Evolutionary conservation across 2,113 vertebrate species (phyloP).

Genomic region (Myanophis thanlyinensis): DNA sequence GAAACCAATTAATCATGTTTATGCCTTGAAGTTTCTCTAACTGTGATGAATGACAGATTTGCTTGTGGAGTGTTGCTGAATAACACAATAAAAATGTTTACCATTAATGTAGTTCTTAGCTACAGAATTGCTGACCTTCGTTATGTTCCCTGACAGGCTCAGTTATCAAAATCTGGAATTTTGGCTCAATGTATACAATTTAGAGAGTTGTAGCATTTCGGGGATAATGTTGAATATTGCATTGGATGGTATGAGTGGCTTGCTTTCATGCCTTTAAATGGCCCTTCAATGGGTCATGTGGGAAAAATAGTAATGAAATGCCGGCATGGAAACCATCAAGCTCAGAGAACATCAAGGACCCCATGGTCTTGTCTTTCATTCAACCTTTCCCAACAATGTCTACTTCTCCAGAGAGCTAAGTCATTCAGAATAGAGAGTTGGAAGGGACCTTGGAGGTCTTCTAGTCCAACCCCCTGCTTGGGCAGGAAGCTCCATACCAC

Average conservation of each 20-base stretch:
- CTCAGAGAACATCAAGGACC: neutral
- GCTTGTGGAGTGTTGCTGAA: slow-evolving; percentile 61
- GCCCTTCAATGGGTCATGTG: neutral
- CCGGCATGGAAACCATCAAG: neutral
- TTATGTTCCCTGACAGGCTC: slow-evolving; percentile 59
- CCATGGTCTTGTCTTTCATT: neutral
- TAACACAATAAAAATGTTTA: slow-evolving; percentile 61
- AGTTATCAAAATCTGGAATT: slow-evolving; percentile 63
- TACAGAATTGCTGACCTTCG: slow-evolving; percentile 63
- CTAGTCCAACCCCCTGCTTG: no score
- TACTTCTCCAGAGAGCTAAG: neutral
- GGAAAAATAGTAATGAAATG: neutral
- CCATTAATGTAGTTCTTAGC: slow-evolving; percentile 47
- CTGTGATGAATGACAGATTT: slow-evolving; percentile 60
- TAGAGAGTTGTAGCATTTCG: slow-evolving; percentile 38
- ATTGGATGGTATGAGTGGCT: slow-evolving; percentile 9
- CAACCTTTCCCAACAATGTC: neutral
- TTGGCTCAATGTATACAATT: slow-evolving; percentile 45
- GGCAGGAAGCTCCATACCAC: no score
- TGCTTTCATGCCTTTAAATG: neutral
- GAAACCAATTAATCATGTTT: slow-evolving; percentile 70
- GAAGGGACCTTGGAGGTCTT: no score
- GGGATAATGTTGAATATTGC: slow-evolving; percentile 32
- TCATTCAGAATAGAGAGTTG: no score
- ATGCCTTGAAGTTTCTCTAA: slow-evolving; percentile 61